phyloP scores from a whole-genome alignment of 2,888 invertebrate genomes.

The Nysson spinosus region DNA sequence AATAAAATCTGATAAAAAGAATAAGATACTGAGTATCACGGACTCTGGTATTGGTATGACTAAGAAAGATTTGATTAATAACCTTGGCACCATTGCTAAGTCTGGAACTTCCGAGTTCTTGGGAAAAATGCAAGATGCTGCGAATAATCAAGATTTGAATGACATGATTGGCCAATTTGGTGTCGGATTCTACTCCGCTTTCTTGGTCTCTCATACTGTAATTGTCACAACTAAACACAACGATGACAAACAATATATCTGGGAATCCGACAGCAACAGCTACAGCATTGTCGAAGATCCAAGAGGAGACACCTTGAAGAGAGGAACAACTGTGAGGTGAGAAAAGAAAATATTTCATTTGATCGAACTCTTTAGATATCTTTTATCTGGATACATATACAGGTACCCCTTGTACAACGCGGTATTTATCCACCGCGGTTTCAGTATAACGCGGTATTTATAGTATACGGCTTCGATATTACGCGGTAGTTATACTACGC shows the following conservation, averaged over 20 bases:
- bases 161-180: conserved; percentile 99
- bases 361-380: too few species aligned
- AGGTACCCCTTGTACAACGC: too few species aligned
- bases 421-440: too few species aligned
- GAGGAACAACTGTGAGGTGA: conserved; percentile 92
- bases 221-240: conserved; percentile 97
- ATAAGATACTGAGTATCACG: conserved; percentile 93
- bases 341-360: conserved; percentile 31
- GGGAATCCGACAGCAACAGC: conserved; percentile 97
- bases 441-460: too few species aligned
- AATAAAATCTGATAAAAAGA: conserved; percentile 91
- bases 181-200: conserved; percentile 99
- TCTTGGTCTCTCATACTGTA: conserved; percentile 96
- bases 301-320: conserved; percentile 91
- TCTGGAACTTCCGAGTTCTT: conserved; percentile 98
- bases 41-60: conserved; percentile 99
- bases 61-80: conserved; percentile 92
- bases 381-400: too few species aligned
- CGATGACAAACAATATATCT: conserved; percentile 95
- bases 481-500: too few species aligned
- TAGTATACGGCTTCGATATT: too few species aligned
- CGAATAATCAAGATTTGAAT: conserved; percentile 86
- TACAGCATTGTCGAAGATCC: conserved; percentile 97
- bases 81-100: conserved; percentile 98
- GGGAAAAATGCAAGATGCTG: conserved; percentile 88